Percentiles rank a stretch among this genome's conserved stretches.
phyloP scores from a whole-genome alignment of 2,113 vertebrate genomes.

The Platysternon megacephalum region DNA sequence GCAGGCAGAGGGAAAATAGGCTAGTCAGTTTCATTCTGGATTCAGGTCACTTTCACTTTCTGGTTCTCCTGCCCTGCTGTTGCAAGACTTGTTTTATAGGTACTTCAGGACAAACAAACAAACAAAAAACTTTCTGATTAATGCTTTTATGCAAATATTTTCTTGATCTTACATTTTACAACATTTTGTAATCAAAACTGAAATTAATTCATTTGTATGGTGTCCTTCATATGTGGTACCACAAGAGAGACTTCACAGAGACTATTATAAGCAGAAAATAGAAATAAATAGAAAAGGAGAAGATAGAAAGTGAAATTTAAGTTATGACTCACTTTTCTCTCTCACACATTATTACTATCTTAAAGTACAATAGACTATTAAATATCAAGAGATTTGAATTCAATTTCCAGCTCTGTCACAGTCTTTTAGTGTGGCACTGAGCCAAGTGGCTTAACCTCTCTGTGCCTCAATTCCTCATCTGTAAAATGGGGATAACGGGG shows the following conservation, averaged over 20 bases:
- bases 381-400: background rate
- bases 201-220: constrained; percentile 42
- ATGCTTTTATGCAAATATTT: constrained; percentile 68
- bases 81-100: constrained; percentile 68
- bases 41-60: constrained; percentile 54
- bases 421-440: background rate
- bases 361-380: background rate
- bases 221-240: constrained; percentile 36
- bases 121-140: constrained; percentile 69
- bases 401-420: rapidly evolving
- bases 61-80: constrained; percentile 46
- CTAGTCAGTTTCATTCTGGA: background rate
- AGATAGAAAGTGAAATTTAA: constrained; percentile 19
- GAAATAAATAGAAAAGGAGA: constrained; percentile 26
- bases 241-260: constrained; percentile 23
- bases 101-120: constrained; percentile 71
- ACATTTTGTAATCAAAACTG: constrained; percentile 64
- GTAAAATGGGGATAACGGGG: background rate
- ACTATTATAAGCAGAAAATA: constrained; percentile 14
- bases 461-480: background rate
- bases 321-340: background rate
- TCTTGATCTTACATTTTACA: constrained; percentile 63
- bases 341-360: constrained; percentile 7
- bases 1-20: background rate
- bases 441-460: background rate